Evolutionary conservation across 2,797 vertebrate genomes (phyloP).

Genomic region (Sternarchorhynchus goeldii): DNA sequence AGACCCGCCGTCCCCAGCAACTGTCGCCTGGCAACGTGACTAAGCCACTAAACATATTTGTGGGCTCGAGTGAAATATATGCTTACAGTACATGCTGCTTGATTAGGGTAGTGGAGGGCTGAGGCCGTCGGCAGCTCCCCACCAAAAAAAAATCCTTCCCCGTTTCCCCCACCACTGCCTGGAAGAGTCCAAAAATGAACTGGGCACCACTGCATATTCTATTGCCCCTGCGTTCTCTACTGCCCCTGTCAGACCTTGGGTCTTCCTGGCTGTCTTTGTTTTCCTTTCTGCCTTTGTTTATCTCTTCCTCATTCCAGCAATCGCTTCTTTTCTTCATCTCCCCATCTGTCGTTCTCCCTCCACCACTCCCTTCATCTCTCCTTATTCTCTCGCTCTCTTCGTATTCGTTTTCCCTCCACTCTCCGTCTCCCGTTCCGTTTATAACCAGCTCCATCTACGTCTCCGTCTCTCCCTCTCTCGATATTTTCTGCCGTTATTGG

Average conservation of each 20-base stretch:
- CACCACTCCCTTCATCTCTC: not conserved
- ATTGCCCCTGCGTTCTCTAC: not conserved
- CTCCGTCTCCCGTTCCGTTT: conserved; percentile 9
- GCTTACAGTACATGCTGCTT: conserved; percentile 73
- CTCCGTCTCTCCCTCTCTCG: conserved; percentile 62
- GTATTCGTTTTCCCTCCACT: conserved; percentile 9
- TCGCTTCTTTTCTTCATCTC: conserved; percentile 21
- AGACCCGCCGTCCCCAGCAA: conserved; percentile 67
- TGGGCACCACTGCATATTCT: not conserved
- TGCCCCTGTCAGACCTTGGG: not conserved
- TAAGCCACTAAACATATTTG: conserved; percentile 77
- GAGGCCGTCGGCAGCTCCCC: not conserved
- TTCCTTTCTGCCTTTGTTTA: conserved; percentile 3
- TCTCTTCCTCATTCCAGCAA: conserved; percentile 6
- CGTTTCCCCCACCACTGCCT: not conserved
- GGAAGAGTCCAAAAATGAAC: conserved; percentile 1
- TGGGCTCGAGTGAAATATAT: conserved; percentile 73
- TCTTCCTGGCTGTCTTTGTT: not conserved
- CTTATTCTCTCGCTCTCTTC: conserved; percentile 5
- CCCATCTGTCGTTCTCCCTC: conserved; percentile 9
- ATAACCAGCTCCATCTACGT: conserved; percentile 44
- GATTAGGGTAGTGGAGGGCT: conserved; percentile 70
- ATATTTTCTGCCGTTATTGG: conserved; percentile 74
- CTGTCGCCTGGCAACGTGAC: conserved; percentile 82
- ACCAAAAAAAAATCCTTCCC: not conserved